These are phyloP conservation scores for Xanthostigma xanthostigma DNA, from an alignment of 2,888 invertebrate species.

Conservation along the genomic window DNA sequence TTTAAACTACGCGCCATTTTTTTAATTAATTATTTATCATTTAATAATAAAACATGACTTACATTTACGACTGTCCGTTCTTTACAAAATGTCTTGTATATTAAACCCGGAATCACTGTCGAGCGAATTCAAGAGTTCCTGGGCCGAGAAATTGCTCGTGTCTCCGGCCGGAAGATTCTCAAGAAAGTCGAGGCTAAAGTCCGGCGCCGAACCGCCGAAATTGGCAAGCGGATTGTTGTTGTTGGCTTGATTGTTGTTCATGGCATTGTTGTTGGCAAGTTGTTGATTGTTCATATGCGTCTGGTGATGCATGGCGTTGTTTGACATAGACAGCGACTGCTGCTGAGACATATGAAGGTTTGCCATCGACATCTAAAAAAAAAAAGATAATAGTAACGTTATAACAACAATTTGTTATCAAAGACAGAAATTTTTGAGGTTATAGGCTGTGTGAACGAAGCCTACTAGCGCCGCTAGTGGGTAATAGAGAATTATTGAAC, in stretches of 20 bases:
- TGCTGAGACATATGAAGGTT: conserved; percentile 57
- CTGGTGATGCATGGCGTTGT: conserved; percentile 10
- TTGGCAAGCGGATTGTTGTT: conserved; percentile 27
- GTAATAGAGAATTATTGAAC: no score
- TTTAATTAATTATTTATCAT: no score
- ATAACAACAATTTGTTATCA: background rate
- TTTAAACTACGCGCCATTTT: no score
- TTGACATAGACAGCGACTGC: conserved; percentile 43
- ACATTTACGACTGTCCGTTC: no score
- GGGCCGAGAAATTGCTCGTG: conserved; percentile 60
- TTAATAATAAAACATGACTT: no score
- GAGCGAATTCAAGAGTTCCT: conserved; percentile 69
- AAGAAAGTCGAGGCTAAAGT: conserved; percentile 74
- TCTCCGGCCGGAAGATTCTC: conserved; percentile 68
- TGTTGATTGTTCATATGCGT: conserved; percentile 16
- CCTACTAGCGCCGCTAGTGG: no score
- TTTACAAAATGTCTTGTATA: conserved; percentile 22
- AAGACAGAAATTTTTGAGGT: no score
- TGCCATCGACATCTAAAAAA: conserved; percentile 37
- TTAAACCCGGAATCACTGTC: conserved; percentile 58
- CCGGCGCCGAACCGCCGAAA: conserved; percentile 36
- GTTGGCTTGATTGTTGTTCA: conserved; percentile 18
- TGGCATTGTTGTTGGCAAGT: conserved; percentile 19
- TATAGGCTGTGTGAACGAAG: no score
- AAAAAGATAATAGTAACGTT: conserved; percentile 6